Percentiles rank a stretch among this genome's conserved stretches.
Conservation (phyloP, 2,888 invertebrate genomes). For the Cheilosia soror region DNA sequence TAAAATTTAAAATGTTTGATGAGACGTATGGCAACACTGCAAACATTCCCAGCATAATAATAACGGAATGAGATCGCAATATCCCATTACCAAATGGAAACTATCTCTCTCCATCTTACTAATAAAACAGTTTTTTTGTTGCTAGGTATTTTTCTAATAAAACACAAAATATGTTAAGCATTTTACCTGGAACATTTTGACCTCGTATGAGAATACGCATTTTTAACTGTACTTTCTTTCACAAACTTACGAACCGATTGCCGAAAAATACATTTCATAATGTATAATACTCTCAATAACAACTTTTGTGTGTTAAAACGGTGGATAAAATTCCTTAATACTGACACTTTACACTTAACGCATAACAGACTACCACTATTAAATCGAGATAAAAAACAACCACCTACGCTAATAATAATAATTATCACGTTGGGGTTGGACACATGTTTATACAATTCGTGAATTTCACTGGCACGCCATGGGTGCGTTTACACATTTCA, state of each 20-base stretch:
- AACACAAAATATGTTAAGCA: not conserved
- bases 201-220: not conserved
- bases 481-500: constrained; percentile 10
- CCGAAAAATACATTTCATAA: constrained; percentile 15
- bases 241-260: not conserved
- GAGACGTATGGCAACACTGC: too few species aligned
- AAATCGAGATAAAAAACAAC: constrained; percentile 8
- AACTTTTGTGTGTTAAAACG: not conserved
- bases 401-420: not conserved
- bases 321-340: not conserved
- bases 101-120: too few species aligned
- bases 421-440: not conserved
- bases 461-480: not conserved
- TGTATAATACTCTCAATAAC: not conserved
- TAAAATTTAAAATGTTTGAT: too few species aligned
- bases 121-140: not conserved
- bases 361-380: not conserved
- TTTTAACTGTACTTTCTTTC: not conserved
- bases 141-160: not conserved
- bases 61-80: too few species aligned
- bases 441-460: not conserved
- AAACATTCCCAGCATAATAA: too few species aligned
- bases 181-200: constrained; percentile 26
- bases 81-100: too few species aligned
- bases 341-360: not conserved